Evolutionary conservation across 30 jellyfish, hydroid and myxozoan genomes (phyloP).

Genomic region (Rhopilema esculentum): DNA sequence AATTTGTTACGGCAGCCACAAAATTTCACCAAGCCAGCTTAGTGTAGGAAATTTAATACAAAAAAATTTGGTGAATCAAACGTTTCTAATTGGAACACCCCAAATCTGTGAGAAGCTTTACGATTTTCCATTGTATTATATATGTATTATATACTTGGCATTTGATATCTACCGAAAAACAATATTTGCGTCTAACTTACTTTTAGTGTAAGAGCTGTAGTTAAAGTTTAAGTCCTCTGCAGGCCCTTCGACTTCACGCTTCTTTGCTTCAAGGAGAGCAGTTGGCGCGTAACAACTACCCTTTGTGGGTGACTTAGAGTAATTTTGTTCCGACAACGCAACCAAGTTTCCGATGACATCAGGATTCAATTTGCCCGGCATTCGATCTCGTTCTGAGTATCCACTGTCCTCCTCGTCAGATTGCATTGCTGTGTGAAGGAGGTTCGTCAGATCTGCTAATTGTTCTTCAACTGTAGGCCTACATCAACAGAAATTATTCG

Average conservation of each 20-base stretch:
- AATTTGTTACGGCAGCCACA: neutral
- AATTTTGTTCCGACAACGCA: conserved; percentile 50
- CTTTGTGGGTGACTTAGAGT: conserved; percentile 69
- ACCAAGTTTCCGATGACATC: conserved; percentile 69
- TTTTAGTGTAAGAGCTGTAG: conserved; percentile 5
- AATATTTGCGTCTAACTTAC: neutral
- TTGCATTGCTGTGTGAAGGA: conserved; percentile 84
- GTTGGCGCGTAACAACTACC: conserved; percentile 68
- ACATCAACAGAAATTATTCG: neutral
- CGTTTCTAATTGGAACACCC: too few relatives aligned
- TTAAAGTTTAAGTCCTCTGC: conserved; percentile 39
- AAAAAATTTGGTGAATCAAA: too few relatives aligned
- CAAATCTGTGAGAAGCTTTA: too few relatives aligned
- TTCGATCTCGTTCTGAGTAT: conserved; percentile 40
- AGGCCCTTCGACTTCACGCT: conserved; percentile 64
- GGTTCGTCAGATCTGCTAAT: conserved; percentile 80
- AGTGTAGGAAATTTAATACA: too few relatives aligned
- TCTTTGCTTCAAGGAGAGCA: conserved; percentile 57
- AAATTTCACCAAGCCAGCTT: too few relatives aligned
- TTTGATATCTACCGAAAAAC: neutral
- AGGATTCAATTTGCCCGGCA: conserved; percentile 89
- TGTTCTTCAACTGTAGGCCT: conserved; percentile 93
- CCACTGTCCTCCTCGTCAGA: conserved; percentile 85
- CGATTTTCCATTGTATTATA: too few relatives aligned
- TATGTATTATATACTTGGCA: neutral